Evolutionary conservation across 2,797 vertebrate species (phyloP).

Genomic region (Poecilia gillii): DNA sequence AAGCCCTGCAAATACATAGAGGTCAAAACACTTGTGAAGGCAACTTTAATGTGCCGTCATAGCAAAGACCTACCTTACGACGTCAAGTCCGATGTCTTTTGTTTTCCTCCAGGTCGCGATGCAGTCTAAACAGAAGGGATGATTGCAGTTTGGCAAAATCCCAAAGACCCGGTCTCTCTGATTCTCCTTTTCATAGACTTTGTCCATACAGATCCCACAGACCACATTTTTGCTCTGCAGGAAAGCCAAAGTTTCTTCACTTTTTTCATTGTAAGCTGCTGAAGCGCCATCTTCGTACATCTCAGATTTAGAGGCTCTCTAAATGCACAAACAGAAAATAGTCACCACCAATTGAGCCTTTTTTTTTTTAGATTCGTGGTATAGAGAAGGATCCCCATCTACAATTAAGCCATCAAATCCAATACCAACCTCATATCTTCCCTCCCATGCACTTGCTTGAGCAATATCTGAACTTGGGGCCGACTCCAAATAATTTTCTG

Average conservation of each 20-base stretch:
- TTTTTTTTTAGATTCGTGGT: neutral
- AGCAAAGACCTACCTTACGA: conserved; percentile 82
- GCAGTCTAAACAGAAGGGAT: conserved; percentile 87
- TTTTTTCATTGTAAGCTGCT: conserved; percentile 32
- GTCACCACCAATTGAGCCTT: neutral
- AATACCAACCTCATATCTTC: conserved; percentile 52
- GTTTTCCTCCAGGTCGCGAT: conserved; percentile 89
- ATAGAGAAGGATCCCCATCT: neutral
- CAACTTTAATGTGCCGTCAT: neutral
- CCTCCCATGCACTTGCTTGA: conserved; percentile 25
- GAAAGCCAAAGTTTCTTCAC: conserved; percentile 45
- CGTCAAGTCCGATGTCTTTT: conserved; percentile 77
- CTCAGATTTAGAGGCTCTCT: conserved; percentile 44
- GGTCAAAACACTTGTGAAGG: neutral
- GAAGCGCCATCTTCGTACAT: conserved; percentile 35
- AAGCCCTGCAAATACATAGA: conserved; percentile 76
- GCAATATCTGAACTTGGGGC: conserved; percentile 31
- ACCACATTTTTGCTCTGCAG: conserved; percentile 80
- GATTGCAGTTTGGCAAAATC: conserved; percentile 90
- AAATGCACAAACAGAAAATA: conserved; percentile 4
- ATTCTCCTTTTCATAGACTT: conserved; percentile 85
- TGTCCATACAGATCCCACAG: conserved; percentile 95
- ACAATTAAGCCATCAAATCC: neutral
- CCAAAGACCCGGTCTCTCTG: conserved; percentile 81
- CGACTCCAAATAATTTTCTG: conserved; percentile 21